Evolutionary conservation across 1,140 invertebrate genomes (phyloP).

Genomic region (Drosophila nannoptera): DNA sequence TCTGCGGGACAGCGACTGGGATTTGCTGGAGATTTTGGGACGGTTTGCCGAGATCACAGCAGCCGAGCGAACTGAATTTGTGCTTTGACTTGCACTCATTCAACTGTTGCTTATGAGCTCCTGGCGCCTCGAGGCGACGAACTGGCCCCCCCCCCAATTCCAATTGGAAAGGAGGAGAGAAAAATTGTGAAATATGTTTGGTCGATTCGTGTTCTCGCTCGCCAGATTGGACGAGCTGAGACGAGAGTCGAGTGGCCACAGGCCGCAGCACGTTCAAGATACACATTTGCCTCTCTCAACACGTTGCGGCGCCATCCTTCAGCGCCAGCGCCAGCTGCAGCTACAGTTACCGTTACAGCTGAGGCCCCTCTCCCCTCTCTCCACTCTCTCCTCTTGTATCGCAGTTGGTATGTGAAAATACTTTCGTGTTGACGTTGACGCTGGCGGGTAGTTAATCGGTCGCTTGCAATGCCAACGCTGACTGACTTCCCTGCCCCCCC

Average conservation of each 20-base stretch:
- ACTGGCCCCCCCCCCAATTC: too few relatives aligned
- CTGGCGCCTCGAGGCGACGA: neutral
- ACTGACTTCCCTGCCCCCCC: slow-evolving; percentile 33
- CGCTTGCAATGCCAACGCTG: slow-evolving; percentile 52
- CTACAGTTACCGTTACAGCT: too few relatives aligned
- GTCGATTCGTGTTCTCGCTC: slow-evolving; percentile 16
- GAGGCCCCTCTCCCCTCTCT: neutral
- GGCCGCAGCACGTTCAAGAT: slow-evolving; percentile 67
- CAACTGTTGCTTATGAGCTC: too few relatives aligned
- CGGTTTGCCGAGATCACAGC: too few relatives aligned
- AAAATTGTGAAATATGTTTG: slow-evolving; percentile 22
- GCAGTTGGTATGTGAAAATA: slow-evolving; percentile 70
- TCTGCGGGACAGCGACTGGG: too few relatives aligned
- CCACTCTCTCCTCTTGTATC: slow-evolving; percentile 27
- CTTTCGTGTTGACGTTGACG: slow-evolving; percentile 62
- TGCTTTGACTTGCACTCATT: too few relatives aligned
- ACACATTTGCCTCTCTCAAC: slow-evolving; percentile 66
- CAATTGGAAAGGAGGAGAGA: slow-evolving; percentile 6
- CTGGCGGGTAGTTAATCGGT: slow-evolving; percentile 71
- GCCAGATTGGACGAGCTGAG: slow-evolving; percentile 19
- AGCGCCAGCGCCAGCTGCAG: neutral
- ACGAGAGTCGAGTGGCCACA: slow-evolving; percentile 39
- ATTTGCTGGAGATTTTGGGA: too few relatives aligned
- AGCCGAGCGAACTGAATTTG: too few relatives aligned
- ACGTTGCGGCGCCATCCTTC: slow-evolving; percentile 35